Evolutionary conservation across 2,888 invertebrate species (phyloP), one percentile per base, ranked within the genome.

Genomic region (Gymnocheta viridis): DNA sequence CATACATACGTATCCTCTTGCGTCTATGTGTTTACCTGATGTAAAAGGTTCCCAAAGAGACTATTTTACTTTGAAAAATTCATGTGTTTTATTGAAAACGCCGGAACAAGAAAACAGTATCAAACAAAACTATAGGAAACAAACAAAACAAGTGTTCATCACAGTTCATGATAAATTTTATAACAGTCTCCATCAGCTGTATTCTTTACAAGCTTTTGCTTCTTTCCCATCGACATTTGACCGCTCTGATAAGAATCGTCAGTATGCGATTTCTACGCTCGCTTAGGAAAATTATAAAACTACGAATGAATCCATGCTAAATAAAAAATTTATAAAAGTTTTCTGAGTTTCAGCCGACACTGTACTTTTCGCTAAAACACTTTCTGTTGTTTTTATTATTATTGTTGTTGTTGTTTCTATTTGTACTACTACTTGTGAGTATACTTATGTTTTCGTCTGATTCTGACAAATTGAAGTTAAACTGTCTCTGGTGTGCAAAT

Each of bases 381-480:
- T 51, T 74, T 70, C 29, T 72, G 47, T 66, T 72, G 69, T 14
- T 54, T 77, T 56, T 54, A n/a, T 69, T 60, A 47, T 69, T 67
- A 32, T 35, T 64, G 44, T 12, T 49, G 47, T 35, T 41, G 62
- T 17, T 54, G 22, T 51, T 56, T 6, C 35, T 19, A 4, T 5
- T 60, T 24, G 14, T 51, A 2, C 24, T 60, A n/a, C 22, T 2
- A 38, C 10, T 56, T 56, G 56, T 14, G 29, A 56, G 17, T 17
- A 29, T 14, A 58, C 32, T 17, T 29, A 14, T 67, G 51, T 35
- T 80, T 72, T 81, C 49, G 32, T 77, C 76, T 84, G 80, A 66
- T 72, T 76, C 80, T 80, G 83, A 83, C 83, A 83, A 83, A 83
- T 80, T 76, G 72, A 84, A 67, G 83, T 84, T 84, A 84, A 83